Conservation (phyloP, 2,888 invertebrate genomes). For the Dynastes hyllus region DNA sequence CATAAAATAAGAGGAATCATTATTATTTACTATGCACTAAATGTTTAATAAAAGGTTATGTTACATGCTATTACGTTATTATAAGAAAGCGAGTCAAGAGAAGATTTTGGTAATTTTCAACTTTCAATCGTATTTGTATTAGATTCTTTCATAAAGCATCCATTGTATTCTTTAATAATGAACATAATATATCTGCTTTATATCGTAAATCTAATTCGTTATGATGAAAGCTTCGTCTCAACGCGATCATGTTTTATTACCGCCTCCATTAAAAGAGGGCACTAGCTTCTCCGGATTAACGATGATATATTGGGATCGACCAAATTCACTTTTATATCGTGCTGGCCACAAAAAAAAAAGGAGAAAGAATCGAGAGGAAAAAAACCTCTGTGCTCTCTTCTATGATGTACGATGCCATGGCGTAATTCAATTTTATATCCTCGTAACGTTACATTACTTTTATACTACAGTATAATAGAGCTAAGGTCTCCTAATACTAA, state of each 20-base stretch:
- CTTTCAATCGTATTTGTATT: too few relatives aligned
- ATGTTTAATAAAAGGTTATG: too few relatives aligned
- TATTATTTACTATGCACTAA: too few relatives aligned
- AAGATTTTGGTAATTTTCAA: too few relatives aligned
- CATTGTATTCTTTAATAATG: too few relatives aligned
- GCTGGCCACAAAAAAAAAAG: neutral
- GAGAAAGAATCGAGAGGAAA: neutral
- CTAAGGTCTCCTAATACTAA: slow-evolving; percentile 4
- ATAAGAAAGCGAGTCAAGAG: too few relatives aligned
- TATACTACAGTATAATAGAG: too few relatives aligned
- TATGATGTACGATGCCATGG: slow-evolving; percentile 3
- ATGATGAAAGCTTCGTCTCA: slow-evolving; percentile 3
- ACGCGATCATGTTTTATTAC: slow-evolving; percentile 29
- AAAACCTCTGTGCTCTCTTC: neutral
- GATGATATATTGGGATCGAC: slow-evolving; percentile 36
- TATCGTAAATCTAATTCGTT: slow-evolving; percentile 14
- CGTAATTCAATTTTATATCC: slow-evolving; percentile 31
- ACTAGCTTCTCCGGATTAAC: slow-evolving; percentile 34
- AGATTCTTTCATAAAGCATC: too few relatives aligned
- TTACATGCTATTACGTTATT: too few relatives aligned
- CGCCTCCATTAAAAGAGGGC: slow-evolving; percentile 37
- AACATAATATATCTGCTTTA: neutral
- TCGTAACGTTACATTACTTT: slow-evolving; percentile 1
- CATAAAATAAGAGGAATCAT: too few relatives aligned
- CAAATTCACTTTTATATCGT: slow-evolving; percentile 35